A percentile compares a stretch with the other conserved stretches of the same genome.
Evolutionary conservation across 92 coral and sea anemone genomes (phyloP).

Genomic region (Virgularia gustaviana): DNA sequence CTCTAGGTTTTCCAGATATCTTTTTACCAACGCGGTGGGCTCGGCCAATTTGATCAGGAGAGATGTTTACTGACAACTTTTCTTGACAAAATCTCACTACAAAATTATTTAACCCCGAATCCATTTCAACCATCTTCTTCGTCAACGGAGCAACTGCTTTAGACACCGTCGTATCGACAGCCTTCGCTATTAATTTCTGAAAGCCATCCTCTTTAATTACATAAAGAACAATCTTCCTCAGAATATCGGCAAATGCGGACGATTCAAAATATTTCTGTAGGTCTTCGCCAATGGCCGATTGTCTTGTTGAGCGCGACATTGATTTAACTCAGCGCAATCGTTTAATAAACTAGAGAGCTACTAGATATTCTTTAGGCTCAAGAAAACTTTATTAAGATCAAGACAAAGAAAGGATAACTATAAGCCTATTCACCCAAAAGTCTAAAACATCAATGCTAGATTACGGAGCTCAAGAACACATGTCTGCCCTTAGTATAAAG

Average conservation of each 20-base stretch:
- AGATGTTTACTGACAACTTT: too few relatives aligned
- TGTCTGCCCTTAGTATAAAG: too few relatives aligned
- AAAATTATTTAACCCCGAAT: neutral
- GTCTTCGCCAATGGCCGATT: constrained; percentile 11
- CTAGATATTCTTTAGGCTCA: too few relatives aligned
- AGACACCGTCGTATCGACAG: constrained; percentile 15
- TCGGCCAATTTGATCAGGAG: constrained; percentile 5
- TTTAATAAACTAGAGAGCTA: too few relatives aligned
- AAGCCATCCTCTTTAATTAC: constrained; percentile 8
- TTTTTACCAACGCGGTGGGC: neutral
- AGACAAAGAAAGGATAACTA: too few relatives aligned
- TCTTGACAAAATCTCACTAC: too few relatives aligned
- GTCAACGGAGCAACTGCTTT: neutral
- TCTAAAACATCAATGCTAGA: too few relatives aligned
- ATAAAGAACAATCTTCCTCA: constrained; percentile 13
- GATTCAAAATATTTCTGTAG: constrained; percentile 30
- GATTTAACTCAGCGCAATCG: too few relatives aligned
- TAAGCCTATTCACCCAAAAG: too few relatives aligned
- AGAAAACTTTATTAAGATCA: too few relatives aligned
- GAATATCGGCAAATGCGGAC: neutral
- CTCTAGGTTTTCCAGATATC: neutral
- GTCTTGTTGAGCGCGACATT: neutral
- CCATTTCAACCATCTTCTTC: constrained; percentile 1
- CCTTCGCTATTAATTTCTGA: constrained; percentile 1
- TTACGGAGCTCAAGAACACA: too few relatives aligned